Base-by-base conservation (phyloP, 2,797 vertebrate genomes). In the Acipenser oxyrinchus region DNA sequence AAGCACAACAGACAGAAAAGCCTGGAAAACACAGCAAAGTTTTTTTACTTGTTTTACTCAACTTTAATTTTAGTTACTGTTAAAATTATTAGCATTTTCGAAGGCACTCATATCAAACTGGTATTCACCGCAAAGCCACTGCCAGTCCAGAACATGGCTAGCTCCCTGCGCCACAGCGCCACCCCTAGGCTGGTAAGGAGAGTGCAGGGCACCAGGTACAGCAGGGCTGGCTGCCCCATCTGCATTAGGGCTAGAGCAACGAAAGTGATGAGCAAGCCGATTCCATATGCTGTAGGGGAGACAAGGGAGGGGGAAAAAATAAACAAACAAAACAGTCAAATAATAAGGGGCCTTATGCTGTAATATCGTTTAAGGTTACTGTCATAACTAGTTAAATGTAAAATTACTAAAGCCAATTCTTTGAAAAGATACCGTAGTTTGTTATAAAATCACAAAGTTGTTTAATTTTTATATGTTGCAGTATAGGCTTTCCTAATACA, bases 71-170 rank as follows among this genome's bases (percentile, higher is more conserved):
- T 88, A 92, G 87, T 88, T 86, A 92, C 77, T 88, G 83, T 88
- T 86, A 82, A 88, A 79, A 82, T 84, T 51, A 79, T 78, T 87
- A 90, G 76, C 78, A 82, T 73, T 79, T 84, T 83, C 18, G 83
- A 78, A 86, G 87, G 83, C 86, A 87, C 84, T 95, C 93, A 97
- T 89, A 98, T 93, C 92, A 96, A 97, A 97, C 92, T 87, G 94
- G 93, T 97, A 97, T 96, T 98, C 95, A 99, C 96, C 95, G 88
- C 93, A 96, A 97, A 97, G 89, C 94, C 95, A 86, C 94, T 97
- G 87, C 95, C 95, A 10, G 91, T 97, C 96, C 96, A 99, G 92
- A 99, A 98, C 86, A 92, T 87, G 65, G 84, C 82, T 69, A 96
- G 79, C 79, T 97, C 97, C 85, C 76, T 88, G 78, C 97, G 95